phyloP scores from a whole-genome alignment of 2,797 vertebrate genomes.

The Ctenochaetus hawaiiensis region DNA sequence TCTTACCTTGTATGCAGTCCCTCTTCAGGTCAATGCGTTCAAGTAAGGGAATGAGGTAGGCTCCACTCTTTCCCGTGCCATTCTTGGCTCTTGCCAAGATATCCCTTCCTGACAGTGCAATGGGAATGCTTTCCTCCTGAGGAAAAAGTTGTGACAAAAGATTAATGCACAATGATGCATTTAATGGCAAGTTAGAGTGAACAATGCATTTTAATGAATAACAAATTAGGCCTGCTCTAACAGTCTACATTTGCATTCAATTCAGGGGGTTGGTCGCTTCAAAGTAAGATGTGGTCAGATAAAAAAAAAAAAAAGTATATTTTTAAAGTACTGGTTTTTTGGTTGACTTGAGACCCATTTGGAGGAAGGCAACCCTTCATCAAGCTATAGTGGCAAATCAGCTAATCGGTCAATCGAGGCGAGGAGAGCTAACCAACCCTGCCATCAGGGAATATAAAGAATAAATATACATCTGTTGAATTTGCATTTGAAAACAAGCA shows the following conservation, averaged over 20 bases:
- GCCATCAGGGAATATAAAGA: too few species aligned
- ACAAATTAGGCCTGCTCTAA: not conserved
- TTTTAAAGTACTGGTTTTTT: not conserved
- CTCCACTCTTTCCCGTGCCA: conserved; percentile 99
- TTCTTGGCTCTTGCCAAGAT: conserved; percentile 99
- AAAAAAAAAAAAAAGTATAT: not conserved
- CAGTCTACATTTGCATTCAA: not conserved
- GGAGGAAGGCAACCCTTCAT: too few species aligned
- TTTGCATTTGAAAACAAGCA: too few species aligned
- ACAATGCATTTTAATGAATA: not conserved
- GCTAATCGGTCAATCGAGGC: too few species aligned
- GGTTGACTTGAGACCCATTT: too few species aligned
- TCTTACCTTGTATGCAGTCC: conserved; percentile 98
- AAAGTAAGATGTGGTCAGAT: not conserved
- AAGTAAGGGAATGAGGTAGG: conserved; percentile 99
- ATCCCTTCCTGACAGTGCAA: conserved; percentile 99
- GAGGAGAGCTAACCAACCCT: too few species aligned
- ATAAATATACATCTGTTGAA: too few species aligned
- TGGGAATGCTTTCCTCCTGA: conserved; percentile 99
- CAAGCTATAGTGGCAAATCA: too few species aligned
- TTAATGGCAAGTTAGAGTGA: not conserved
- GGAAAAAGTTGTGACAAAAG: not conserved
- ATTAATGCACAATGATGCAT: not conserved
- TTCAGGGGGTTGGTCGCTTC: not conserved
- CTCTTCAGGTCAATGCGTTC: conserved; percentile 99